These are phyloP conservation scores for Crematogaster levior DNA, from an alignment of 2,888 invertebrate species.

Conservation along the genomic window DNA sequence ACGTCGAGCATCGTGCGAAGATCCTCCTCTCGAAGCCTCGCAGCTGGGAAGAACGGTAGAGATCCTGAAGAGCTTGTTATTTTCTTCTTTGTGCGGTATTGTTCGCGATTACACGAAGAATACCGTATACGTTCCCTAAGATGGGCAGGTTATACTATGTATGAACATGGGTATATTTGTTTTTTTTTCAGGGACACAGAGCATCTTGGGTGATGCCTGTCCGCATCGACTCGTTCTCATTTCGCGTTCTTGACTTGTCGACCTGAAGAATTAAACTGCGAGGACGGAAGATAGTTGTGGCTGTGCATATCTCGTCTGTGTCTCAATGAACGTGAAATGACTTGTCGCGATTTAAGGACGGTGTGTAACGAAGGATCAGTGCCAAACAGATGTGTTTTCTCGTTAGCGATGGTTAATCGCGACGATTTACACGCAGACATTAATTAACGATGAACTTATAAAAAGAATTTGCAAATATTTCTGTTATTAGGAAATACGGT, in stretches of 20 bases:
- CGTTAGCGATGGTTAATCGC: neutral
- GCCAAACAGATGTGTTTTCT: conserved; percentile 21
- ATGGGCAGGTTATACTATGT: neutral
- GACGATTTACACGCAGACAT: neutral
- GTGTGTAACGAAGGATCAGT: neutral
- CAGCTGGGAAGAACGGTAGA: conserved; percentile 59
- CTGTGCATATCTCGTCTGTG: neutral
- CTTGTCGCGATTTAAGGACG: neutral
- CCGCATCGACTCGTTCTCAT: neutral
- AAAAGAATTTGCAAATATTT: conserved; percentile 10
- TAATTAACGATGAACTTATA: neutral
- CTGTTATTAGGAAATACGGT: neutral
- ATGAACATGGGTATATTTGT: neutral
- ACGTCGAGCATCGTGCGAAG: neutral
- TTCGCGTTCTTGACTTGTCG: neutral
- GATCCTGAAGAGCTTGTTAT: conserved; percentile 7
- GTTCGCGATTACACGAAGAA: conserved; percentile 8
- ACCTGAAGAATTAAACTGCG: conserved; percentile 3
- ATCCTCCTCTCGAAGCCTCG: neutral
- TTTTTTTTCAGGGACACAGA: conserved; percentile 21
- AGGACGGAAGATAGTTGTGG: conserved; percentile 16
- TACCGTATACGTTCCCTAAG: neutral
- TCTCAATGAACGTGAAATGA: neutral
- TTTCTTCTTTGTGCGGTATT: conserved; percentile 9
- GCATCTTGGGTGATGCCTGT: neutral